Evolutionary conservation across 2,797 vertebrate genomes (phyloP), one percentile per base, ranked within the genome.

Genomic region (Iguana delicatissima): DNA sequence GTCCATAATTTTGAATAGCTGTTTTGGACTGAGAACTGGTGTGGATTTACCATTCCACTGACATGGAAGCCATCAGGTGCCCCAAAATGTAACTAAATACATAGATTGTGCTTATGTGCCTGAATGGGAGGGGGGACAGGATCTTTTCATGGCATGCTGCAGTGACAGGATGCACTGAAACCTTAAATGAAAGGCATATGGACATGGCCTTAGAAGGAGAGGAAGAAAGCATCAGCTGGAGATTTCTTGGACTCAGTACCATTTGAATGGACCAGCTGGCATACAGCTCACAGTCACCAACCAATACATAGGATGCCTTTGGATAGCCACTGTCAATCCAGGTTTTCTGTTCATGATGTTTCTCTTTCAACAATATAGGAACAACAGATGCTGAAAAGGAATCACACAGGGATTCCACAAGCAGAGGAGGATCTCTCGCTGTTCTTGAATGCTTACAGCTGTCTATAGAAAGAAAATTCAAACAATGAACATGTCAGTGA

Each of bases 391-490:
- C 73, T 32, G 10, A 74, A 83, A 72, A 89, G 32, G 38, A n/a
- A 80, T 32, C 46, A 55, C 1, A 85, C 42, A 35, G 14, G 0
- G 8, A 91, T 88, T 85, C 46, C 14, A 55, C 2, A 6, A 16
- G 38, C 67, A 52, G 73, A 85, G 35, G 26, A 32, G 1, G 73
- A 69, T 26, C 29, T 32, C 59, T 76, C 1, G 13, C 57, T 80
- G 55, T 79, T 89, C 14, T 50, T 85, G 52, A 2, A 83, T 29
- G 9, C 69, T 87, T 76, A 59, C 64, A 76, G 22, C 26, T 38
- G 76, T 46, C 6, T 57, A 32, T 5, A 91, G 84, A 88, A 91
- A 83, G 42, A 85, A 69, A 42, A n/a, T 10, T 72, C 38, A 87
- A 46, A 85, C 76, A 67, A 29, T 29, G 42, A 86, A 29, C 46